A percentile compares a stretch with the other conserved stretches of the same genome.
Evolutionary conservation across 2,797 vertebrate genomes (phyloP).

Genomic region (Esox lucius): DNA sequence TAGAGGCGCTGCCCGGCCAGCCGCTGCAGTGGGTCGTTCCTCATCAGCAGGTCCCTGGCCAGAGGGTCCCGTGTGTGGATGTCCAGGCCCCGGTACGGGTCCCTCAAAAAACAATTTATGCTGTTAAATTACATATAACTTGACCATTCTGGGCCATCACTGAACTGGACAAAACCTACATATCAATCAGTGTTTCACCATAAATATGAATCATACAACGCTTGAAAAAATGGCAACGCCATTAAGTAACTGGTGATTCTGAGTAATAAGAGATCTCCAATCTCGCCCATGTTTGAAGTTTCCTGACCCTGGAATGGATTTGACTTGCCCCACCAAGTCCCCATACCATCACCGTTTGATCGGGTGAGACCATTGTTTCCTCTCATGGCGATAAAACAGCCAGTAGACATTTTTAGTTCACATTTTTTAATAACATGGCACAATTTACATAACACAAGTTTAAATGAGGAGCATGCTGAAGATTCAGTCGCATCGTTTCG

Average conservation of each 20-base stretch:
- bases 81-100: conserved; percentile 92
- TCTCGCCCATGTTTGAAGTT: not conserved
- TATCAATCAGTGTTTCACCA: not conserved
- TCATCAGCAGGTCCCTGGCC: conserved; percentile 88
- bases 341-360: too few relatives aligned
- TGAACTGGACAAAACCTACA: not conserved
- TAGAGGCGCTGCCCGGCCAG: conserved; percentile 85
- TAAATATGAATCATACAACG: not conserved
- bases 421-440: conserved; percentile 99
- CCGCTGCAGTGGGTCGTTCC: conserved; percentile 90
- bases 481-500: conserved; percentile 86
- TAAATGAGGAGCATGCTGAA: conserved; percentile 99
- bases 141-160: not conserved
- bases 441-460: conserved; percentile 99
- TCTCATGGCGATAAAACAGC: conserved; percentile 12
- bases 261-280: not conserved
- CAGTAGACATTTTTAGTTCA: conserved; percentile 80
- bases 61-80: conserved; percentile 92
- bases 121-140: not conserved
- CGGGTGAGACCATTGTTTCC: not conserved
- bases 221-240: not conserved
- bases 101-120: conserved; percentile 73
- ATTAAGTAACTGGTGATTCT: not conserved
- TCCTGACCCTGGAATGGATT: not conserved
- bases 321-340: too few relatives aligned